phyloP scores from a whole-genome alignment of 1,140 invertebrate species.

The Halictus rubicundus region DNA sequence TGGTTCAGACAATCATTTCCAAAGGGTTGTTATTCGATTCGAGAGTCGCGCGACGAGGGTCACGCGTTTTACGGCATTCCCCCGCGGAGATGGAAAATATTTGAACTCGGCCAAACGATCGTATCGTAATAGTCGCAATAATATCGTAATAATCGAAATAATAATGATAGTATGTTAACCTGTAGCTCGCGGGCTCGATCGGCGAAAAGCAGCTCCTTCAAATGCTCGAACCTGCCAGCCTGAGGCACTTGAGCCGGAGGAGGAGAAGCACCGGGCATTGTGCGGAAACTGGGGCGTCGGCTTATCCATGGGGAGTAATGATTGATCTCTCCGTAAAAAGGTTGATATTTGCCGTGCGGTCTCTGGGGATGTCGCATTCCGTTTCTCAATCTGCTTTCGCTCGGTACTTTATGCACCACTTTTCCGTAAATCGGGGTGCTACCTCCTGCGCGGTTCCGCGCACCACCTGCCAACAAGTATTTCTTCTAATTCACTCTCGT shows the following conservation, averaged over 20 bases:
- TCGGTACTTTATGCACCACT: conserved; percentile 83
- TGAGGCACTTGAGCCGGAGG: conserved; percentile 81
- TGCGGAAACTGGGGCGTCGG: conserved; percentile 66
- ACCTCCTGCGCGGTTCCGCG: conserved; percentile 65
- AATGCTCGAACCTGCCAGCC: conserved; percentile 84
- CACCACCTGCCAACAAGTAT: conserved; percentile 49
- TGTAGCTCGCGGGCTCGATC: conserved; percentile 85
- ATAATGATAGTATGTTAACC: conserved; percentile 53
- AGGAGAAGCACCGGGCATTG: conserved; percentile 59
- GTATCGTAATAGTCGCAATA: too few species aligned
- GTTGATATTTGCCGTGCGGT: conserved; percentile 79
- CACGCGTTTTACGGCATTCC: too few species aligned
- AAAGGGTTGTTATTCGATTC: too few species aligned
- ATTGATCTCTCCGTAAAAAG: conserved; percentile 78
- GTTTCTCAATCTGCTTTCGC: conserved; percentile 74
- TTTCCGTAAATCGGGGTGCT: conserved; percentile 83
- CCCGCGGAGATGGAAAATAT: too few species aligned
- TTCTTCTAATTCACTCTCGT: too few species aligned
- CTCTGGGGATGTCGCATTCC: conserved; percentile 72
- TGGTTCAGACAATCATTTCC: too few species aligned
- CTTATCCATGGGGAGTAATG: conserved; percentile 72
- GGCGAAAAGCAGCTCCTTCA: conserved; percentile 83
- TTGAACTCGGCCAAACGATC: too few species aligned
- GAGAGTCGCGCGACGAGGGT: too few species aligned
- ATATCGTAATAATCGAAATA: too few species aligned